These are phyloP conservation scores for Electrona antarctica DNA, from an alignment of 2,113 vertebrate genomes.

Conservation along the genomic window DNA sequence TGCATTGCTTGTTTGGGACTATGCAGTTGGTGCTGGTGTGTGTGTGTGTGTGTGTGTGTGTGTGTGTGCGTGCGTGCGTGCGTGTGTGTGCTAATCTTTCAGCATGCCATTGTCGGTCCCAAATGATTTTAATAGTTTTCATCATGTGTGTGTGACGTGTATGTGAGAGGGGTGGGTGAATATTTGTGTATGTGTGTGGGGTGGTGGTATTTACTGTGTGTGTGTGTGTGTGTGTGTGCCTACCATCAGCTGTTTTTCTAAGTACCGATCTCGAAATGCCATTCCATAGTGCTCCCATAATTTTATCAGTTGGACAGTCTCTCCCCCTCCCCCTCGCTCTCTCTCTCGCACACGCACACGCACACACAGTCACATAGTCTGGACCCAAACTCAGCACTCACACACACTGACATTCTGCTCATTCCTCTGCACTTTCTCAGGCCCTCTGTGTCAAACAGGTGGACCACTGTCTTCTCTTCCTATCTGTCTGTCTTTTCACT, in stretches of 20 bases:
- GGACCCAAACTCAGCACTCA: constrained; percentile 36
- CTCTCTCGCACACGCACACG: background rate
- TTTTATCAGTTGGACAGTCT: constrained; percentile 39
- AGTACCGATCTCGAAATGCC: constrained; percentile 60
- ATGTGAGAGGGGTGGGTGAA: background rate
- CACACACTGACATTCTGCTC: constrained; percentile 64
- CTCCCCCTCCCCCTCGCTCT: too few relatives aligned
- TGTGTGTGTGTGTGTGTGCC: constrained; percentile 11
- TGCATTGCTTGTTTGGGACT: constrained; percentile 20
- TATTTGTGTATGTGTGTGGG: background rate
- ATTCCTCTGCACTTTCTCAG: constrained; percentile 79
- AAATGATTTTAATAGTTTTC: constrained; percentile 51
- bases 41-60: too few relatives aligned
- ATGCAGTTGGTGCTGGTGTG: constrained; percentile 23
- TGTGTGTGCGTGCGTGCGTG: background rate
- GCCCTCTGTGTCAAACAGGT: constrained; percentile 79
- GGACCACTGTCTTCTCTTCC: constrained; percentile 55
- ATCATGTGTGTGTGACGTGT: constrained; percentile 12
- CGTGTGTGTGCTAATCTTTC: constrained; percentile 23
- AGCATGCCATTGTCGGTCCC: constrained; percentile 24
- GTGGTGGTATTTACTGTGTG: background rate
- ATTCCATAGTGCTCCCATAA: constrained; percentile 45
- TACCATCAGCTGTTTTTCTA: constrained; percentile 63
- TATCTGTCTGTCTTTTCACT: constrained; percentile 34
- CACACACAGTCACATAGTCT: constrained; percentile 10